A percentile compares a stretch with the other conserved stretches of the same genome.
These are phyloP conservation scores for Eremophila alpestris DNA, from an alignment of 2,797 vertebrate species.

Conservation along the genomic window DNA sequence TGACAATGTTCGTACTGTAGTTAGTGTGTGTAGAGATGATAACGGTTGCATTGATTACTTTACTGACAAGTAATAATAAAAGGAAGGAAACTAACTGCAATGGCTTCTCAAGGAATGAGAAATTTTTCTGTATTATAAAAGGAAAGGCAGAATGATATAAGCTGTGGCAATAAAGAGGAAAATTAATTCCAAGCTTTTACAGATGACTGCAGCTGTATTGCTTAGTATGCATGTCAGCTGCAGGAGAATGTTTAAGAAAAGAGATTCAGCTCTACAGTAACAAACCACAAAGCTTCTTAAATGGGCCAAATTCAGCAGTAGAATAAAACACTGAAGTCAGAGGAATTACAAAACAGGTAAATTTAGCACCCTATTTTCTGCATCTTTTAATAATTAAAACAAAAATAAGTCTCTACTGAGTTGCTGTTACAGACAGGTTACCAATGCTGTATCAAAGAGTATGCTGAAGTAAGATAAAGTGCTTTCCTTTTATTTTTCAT, in stretches of 20 bases:
- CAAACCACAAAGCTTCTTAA: constrained; percentile 26
- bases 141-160: constrained; percentile 20
- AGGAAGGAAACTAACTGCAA: not conserved
- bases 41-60: constrained; percentile 39
- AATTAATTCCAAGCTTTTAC: constrained; percentile 60
- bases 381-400: constrained; percentile 3
- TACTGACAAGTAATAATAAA: constrained; percentile 26
- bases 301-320: not conserved
- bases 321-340: not conserved
- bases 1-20: not conserved
- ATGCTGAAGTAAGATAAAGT: not conserved
- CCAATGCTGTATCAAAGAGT: not conserved
- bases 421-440: not conserved
- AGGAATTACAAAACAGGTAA: not conserved
- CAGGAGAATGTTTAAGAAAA: constrained; percentile 2
- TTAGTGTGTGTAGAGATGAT: not conserved
- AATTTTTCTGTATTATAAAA: not conserved
- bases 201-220: constrained; percentile 27
- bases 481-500: not conserved
- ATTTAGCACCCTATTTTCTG: not conserved
- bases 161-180: constrained; percentile 48
- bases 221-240: constrained; percentile 24
- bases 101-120: constrained; percentile 21
- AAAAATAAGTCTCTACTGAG: constrained; percentile 10
- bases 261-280: not conserved